Evolutionary conservation across 1,140 invertebrate species (phyloP).

Genomic region (Hyposmocoma kahamanoa): DNA sequence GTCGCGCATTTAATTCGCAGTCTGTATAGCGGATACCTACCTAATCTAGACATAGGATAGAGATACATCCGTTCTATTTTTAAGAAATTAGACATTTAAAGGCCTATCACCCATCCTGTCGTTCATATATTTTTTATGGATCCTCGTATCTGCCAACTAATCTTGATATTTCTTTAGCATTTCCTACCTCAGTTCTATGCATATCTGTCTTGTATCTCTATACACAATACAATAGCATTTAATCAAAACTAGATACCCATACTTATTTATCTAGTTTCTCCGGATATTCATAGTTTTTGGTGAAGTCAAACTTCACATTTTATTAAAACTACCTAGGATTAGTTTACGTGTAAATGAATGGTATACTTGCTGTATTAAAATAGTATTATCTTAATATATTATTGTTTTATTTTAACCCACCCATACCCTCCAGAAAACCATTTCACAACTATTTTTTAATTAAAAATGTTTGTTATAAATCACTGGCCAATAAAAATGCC

Average conservation of each 20-base stretch:
- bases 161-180: slow-evolving; percentile 1
- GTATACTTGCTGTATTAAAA: slow-evolving; percentile 63
- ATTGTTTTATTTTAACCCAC: slow-evolving; percentile 23
- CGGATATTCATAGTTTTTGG: slow-evolving; percentile 25
- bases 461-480: not conserved
- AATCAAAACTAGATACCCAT: not conserved
- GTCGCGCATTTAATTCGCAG: slow-evolving; percentile 49
- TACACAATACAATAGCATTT: not conserved
- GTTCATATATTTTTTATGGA: not conserved
- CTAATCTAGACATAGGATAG: slow-evolving; percentile 30
- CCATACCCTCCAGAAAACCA: not conserved
- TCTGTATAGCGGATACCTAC: slow-evolving; percentile 41
- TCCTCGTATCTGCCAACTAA: slow-evolving; percentile 10
- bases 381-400: slow-evolving; percentile 51
- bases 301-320: slow-evolving; percentile 61
- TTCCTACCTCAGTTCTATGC: slow-evolving; percentile 47
- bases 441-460: not conserved
- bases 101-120: slow-evolving; percentile 12
- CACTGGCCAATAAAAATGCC: not conserved
- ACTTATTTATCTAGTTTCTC: slow-evolving; percentile 19
- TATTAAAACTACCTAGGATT: slow-evolving; percentile 39
- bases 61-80: slow-evolving; percentile 16
- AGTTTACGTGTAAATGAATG: slow-evolving; percentile 51
- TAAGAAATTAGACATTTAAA: slow-evolving; percentile 12
- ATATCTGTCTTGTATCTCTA: slow-evolving; percentile 35